These are phyloP conservation scores for Trachelus stipa DNA, from an alignment of 2,888 invertebrate species.

Conservation along the genomic window DNA sequence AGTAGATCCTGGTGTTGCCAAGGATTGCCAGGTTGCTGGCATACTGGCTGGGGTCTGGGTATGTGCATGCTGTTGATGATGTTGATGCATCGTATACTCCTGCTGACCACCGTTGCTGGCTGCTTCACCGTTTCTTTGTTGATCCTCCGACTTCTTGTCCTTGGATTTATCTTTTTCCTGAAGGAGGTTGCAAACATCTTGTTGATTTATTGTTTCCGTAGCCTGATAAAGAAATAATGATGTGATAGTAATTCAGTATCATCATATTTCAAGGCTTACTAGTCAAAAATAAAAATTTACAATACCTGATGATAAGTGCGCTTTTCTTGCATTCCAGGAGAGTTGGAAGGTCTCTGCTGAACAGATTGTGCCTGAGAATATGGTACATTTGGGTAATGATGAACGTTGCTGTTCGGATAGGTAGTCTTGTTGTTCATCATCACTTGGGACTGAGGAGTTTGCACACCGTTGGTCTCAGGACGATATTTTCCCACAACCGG, in stretches of 20 bases:
- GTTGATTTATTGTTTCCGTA: conserved; percentile 59
- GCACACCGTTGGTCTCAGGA: conserved; percentile 61
- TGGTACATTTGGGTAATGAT: conserved; percentile 63
- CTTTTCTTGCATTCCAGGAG: conserved; percentile 63
- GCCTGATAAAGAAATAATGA: conserved; percentile 44
- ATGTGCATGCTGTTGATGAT: conserved; percentile 64
- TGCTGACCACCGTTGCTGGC: conserved; percentile 71
- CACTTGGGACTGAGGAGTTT: conserved; percentile 61
- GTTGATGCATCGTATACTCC: conserved; percentile 69
- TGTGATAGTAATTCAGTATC: not conserved
- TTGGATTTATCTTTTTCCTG: conserved; percentile 62
- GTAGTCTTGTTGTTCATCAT: conserved; percentile 64
- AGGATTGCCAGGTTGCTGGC: conserved; percentile 78
- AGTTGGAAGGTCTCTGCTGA: conserved; percentile 62
- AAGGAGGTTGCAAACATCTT: conserved; percentile 61
- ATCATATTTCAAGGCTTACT: conserved; percentile 1
- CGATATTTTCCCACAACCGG: conserved; percentile 74
- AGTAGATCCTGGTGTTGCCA: conserved; percentile 79
- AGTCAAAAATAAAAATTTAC: not conserved
- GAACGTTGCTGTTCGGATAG: conserved; percentile 64
- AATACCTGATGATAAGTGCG: conserved; percentile 63
- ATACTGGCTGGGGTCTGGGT: conserved; percentile 66
- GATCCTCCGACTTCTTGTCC: conserved; percentile 59
- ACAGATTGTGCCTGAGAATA: conserved; percentile 63
- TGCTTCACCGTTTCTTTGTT: conserved; percentile 66